Conservation (phyloP, 2,113 vertebrate genomes). For the Hippocampus mohnikei region DNA sequence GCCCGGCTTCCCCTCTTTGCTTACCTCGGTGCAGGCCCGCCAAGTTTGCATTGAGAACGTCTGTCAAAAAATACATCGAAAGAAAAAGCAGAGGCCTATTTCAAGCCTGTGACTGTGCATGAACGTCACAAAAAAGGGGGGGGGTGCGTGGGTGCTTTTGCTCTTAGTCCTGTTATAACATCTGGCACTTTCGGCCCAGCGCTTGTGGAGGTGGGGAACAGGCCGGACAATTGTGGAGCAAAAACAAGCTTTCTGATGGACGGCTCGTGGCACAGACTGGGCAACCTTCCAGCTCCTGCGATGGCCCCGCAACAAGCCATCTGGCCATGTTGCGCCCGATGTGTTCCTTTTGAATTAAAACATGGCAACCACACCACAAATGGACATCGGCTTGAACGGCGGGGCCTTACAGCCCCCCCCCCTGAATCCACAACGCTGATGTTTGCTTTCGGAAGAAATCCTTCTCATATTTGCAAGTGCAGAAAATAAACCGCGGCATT, state of each 20-base stretch:
- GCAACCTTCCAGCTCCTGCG: slow-evolving; percentile 25
- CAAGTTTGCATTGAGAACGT: slow-evolving; percentile 24
- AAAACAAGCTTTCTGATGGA: slow-evolving; percentile 40
- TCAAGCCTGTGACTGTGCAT: background rate
- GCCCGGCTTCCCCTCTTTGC: background rate
- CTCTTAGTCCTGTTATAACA: slow-evolving; percentile 60
- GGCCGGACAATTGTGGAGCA: slow-evolving; percentile 62
- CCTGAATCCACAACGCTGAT: slow-evolving; percentile 51
- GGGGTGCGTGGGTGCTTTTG: background rate
- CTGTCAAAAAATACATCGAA: slow-evolving; percentile 1
- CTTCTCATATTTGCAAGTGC: slow-evolving; percentile 47
- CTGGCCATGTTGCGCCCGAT: background rate
- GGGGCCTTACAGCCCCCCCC: background rate
- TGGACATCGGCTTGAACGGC: slow-evolving; percentile 17
- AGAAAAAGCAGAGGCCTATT: background rate
- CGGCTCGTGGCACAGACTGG: slow-evolving; percentile 39
- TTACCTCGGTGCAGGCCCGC: background rate
- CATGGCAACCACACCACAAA: background rate
- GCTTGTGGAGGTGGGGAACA: slow-evolving; percentile 56
- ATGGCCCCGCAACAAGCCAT: slow-evolving; percentile 7
- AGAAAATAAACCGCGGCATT: slow-evolving; percentile 64
- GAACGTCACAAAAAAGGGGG: slow-evolving; percentile 23
- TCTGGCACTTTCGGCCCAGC: slow-evolving; percentile 58
- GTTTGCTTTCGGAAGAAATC: slow-evolving; percentile 60
- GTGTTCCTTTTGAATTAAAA: background rate